These are phyloP conservation scores for Sparus aurata DNA, from an alignment of 2,797 vertebrate species.

Conservation along the genomic window DNA sequence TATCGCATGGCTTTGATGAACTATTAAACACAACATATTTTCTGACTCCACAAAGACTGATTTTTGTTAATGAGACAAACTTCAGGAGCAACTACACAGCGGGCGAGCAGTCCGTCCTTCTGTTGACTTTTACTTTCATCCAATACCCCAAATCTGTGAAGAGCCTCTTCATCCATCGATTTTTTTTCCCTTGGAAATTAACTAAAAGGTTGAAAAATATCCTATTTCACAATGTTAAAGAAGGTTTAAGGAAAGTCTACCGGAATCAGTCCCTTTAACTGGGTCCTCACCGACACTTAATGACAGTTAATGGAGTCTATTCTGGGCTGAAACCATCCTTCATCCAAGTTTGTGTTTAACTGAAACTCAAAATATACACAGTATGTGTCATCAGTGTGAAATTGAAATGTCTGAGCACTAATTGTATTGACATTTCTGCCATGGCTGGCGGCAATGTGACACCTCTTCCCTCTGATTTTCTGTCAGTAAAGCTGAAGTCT, in stretches of 20 bases:
- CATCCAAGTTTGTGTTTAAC: not conserved
- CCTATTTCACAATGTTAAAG: too few species aligned
- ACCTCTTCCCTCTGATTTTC: constrained; percentile 6
- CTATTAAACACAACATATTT: constrained; percentile 37
- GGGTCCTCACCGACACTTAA: too few species aligned
- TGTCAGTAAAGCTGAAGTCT: not conserved
- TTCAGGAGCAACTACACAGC: constrained; percentile 17
- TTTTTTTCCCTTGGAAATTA: too few species aligned
- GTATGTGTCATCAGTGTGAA: not conserved
- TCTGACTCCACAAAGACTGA: constrained; percentile 6
- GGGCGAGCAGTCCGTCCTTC: constrained; percentile 1
- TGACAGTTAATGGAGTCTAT: too few species aligned
- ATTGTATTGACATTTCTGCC: constrained; percentile 5
- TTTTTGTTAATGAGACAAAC: constrained; percentile 26
- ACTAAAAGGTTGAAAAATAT: too few species aligned
- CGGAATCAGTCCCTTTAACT: too few species aligned
- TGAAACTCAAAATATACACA: not conserved
- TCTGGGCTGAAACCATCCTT: too few species aligned
- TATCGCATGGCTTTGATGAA: constrained; percentile 29
- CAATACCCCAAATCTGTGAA: constrained; percentile 3
- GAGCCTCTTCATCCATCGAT: not conserved
- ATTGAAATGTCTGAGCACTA: not conserved
- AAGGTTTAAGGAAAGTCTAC: too few species aligned
- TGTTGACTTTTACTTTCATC: constrained; percentile 26
- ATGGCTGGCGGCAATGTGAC: not conserved